These are phyloP conservation scores for Ctenosaura bakeri DNA, from an alignment of 2,797 vertebrate genomes.

Conservation along the genomic window DNA sequence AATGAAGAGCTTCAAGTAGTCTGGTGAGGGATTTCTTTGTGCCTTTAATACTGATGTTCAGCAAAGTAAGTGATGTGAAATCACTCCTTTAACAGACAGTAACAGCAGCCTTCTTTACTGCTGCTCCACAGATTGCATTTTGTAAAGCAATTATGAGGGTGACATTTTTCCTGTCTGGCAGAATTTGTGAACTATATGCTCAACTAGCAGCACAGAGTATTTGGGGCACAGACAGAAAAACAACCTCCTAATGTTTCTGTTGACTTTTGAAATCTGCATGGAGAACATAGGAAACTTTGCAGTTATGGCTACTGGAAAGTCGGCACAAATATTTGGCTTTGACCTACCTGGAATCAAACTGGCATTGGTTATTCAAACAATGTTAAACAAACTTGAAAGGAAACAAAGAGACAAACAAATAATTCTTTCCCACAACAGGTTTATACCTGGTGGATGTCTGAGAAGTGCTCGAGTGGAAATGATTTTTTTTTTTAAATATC, in stretches of 20 bases:
- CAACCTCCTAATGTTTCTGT: constrained; percentile 48
- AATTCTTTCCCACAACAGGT: constrained; percentile 31
- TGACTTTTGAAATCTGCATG: constrained; percentile 52
- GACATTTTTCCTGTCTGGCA: constrained; percentile 40
- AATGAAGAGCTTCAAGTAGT: constrained; percentile 84
- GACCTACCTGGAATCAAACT: constrained; percentile 61
- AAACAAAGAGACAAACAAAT: constrained; percentile 29
- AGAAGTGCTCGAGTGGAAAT: constrained; percentile 57
- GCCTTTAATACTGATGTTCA: constrained; percentile 88
- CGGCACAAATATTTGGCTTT: constrained; percentile 60
- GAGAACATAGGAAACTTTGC: constrained; percentile 1
- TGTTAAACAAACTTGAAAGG: constrained; percentile 32
- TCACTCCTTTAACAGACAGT: constrained; percentile 76
- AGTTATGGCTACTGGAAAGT: constrained; percentile 60
- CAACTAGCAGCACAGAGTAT: constrained; percentile 39
- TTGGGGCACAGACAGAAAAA: constrained; percentile 36
- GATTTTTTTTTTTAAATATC: constrained; percentile 44
- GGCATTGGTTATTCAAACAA: constrained; percentile 51
- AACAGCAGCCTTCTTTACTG: constrained; percentile 77
- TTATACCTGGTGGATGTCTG: constrained; percentile 26
- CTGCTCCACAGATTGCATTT: constrained; percentile 72
- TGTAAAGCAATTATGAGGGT: constrained; percentile 52
- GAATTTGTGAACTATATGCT: constrained; percentile 22
- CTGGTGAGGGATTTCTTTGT: constrained; percentile 64
- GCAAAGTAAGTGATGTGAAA: constrained; percentile 69